Evolutionary conservation across 2,888 invertebrate species (phyloP).

Genomic region (Toxonevra muliebris): DNA sequence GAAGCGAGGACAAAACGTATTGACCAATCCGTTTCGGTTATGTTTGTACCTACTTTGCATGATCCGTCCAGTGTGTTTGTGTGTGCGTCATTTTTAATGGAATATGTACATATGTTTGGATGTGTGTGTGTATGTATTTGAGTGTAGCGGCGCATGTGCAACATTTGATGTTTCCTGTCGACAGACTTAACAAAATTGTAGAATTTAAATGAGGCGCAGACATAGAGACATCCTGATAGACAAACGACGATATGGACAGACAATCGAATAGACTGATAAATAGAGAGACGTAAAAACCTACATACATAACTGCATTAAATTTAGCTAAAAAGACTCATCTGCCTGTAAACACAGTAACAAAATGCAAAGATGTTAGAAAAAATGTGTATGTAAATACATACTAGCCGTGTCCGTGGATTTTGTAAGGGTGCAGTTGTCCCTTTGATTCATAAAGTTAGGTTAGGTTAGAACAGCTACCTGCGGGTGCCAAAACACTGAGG

Average conservation of each 20-base stretch:
- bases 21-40: too few species aligned
- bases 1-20: too few species aligned
- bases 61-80: not conserved
- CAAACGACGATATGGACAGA: conserved; percentile 1
- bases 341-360: not conserved
- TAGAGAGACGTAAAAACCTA: not conserved
- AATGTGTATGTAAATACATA: not conserved
- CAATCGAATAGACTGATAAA: conserved; percentile 10
- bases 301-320: too few species aligned
- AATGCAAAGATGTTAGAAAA: not conserved
- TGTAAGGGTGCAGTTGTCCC: too few species aligned
- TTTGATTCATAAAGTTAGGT: too few species aligned
- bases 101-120: not conserved
- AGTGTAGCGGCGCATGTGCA: not conserved
- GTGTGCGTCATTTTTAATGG: not conserved
- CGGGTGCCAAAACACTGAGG: too few species aligned
- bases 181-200: conserved; percentile 27
- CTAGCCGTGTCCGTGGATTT: too few species aligned
- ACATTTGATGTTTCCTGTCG: conserved; percentile 37
- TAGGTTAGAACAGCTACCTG: too few species aligned
- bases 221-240: conserved; percentile 18
- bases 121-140: too few species aligned
- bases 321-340: not conserved
- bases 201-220: conserved; percentile 23
- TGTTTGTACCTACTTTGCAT: too few species aligned